Evolutionary conservation across 1,140 invertebrate genomes (phyloP).

Genomic region (Drosophila simulans): DNA sequence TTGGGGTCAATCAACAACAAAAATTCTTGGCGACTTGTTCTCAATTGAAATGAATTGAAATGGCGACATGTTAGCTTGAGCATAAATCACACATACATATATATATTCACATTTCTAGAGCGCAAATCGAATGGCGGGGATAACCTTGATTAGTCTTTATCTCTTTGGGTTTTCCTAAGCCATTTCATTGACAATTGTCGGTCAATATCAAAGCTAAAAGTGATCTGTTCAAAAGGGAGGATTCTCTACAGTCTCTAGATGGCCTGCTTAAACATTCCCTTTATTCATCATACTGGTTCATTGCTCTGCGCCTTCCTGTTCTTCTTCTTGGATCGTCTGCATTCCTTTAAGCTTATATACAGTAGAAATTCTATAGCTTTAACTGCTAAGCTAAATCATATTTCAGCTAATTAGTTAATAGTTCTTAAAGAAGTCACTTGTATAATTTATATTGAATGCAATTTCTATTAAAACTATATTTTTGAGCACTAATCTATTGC

Average conservation of each 20-base stretch:
- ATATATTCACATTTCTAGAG: slow-evolving; percentile 39
- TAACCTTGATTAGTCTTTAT: slow-evolving; percentile 45
- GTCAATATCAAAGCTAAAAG: slow-evolving; percentile 54
- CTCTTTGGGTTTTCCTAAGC: slow-evolving; percentile 11
- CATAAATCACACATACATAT: slow-evolving; percentile 12
- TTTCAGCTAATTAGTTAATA: too few relatives aligned
- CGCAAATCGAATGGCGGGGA: slow-evolving; percentile 23
- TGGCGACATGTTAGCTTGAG: slow-evolving; percentile 35
- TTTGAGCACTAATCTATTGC: too few relatives aligned
- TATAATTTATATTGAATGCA: too few relatives aligned
- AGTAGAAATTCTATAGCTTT: slow-evolving; percentile 1
- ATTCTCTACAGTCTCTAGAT: neutral
- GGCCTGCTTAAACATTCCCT: neutral
- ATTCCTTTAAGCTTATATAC: slow-evolving; percentile 14
- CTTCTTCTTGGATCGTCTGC: slow-evolving; percentile 23
- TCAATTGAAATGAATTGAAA: slow-evolving; percentile 56
- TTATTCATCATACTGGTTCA: slow-evolving; percentile 1
- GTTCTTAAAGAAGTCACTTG: too few relatives aligned
- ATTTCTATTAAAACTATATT: too few relatives aligned
- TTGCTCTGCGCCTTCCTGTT: slow-evolving; percentile 8
- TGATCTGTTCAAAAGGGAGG: neutral
- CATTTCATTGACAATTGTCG: slow-evolving; percentile 65
- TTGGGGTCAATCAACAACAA: slow-evolving; percentile 43
- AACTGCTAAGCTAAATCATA: neutral
- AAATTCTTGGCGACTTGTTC: slow-evolving; percentile 26